Evolutionary conservation across 2,113 vertebrate species (phyloP), one percentile per base, ranked within the genome.

Genomic region (Macquaria ambigua): DNA sequence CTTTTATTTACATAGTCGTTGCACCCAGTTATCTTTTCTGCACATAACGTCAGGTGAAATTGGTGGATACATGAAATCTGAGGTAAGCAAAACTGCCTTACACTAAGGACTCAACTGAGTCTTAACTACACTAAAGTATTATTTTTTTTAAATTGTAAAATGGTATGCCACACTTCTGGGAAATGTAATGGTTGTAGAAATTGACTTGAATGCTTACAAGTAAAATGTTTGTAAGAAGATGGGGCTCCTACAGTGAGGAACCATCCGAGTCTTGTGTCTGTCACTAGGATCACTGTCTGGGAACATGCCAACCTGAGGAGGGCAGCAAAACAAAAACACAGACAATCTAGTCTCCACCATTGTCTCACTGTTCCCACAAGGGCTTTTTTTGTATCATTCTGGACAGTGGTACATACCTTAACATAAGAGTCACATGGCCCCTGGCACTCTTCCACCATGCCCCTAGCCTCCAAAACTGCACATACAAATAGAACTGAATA

Each of bases 381-480:
- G 5, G 5, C 2, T 46, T 84, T 69, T 71, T 12, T 8, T 62
- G 6, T 37, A 23, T 25, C 0, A 46, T 31, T 74, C 25, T 61
- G 1, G 50, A 43, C 18, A 41, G 31, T 16, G 14, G 37, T 52
- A 34, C 71, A 7, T 88, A 97, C 97, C 97, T 98, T 97, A 66
- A 97, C 96, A 0, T 96, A 97, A 72, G 96, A 94, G 93, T 97
- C 74, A 8, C 96, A 97, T 6, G 43, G 18, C 21, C 50, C 73
- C 28, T 74, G 70, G 67, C 91, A 87, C 8, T 90, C 86, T 31
- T 87, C 95, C 86, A 92, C 86, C 79, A 97, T 93, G 53, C 83
- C 94, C 87, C 92, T 96, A 5, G 96, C 97, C 95, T 97, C 97
- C 86, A 97, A 91, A 85, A 98, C 97, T 98, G 90, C 25, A 87